Evolutionary conservation across 2,797 vertebrate genomes (phyloP), one percentile per base, ranked within the genome.

Genomic region (Dipus sagitta): DNA sequence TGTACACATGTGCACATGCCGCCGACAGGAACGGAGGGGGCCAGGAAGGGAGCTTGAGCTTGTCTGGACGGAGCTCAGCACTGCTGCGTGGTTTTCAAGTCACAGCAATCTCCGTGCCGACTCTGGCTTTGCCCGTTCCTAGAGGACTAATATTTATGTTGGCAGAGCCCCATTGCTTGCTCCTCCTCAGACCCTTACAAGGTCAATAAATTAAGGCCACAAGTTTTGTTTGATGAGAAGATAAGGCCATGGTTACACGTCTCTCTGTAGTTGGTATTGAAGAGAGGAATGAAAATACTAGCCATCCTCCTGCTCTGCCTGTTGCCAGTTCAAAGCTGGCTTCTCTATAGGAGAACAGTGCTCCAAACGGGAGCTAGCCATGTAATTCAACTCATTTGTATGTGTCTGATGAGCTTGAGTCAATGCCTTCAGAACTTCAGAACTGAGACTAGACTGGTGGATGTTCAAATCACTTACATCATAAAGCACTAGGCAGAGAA

Each of bases 291-390:
- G 76, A 95, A 97, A 92, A 96, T 95, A 96, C 92, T 77, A 97
- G 91, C 94, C 96, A 95, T 96, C 95, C 97, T 96, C 96, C 95
- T 96, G 94, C 87, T 95, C 89, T 92, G 96, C 42, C 84, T 97
- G 94, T 80, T 97, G 92, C 96, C 92, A 87, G 82, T 92, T 96
- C 87, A 81, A 93, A 95, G 94, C 92, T 93, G 91, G 80, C 91
- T 96, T 94, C 93, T 94, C 94, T 96, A 94, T 38, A 94, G 92
- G 60, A 94, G 72, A 94, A 96, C 90, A 96, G 86, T 91, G 70
- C 34, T 78, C 60, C 96, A 97, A 97, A 93, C 52, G 1, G 9
- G 71, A 92, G 84, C 92, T 94, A 87, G 86, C 77, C 79, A 71
- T 87, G 91, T 86, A 96, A 86, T 67, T 97, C 4, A 28, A 68